Evolutionary conservation across 2,113 vertebrate genomes (phyloP).

Genomic region (Ranitomeya variabilis): DNA sequence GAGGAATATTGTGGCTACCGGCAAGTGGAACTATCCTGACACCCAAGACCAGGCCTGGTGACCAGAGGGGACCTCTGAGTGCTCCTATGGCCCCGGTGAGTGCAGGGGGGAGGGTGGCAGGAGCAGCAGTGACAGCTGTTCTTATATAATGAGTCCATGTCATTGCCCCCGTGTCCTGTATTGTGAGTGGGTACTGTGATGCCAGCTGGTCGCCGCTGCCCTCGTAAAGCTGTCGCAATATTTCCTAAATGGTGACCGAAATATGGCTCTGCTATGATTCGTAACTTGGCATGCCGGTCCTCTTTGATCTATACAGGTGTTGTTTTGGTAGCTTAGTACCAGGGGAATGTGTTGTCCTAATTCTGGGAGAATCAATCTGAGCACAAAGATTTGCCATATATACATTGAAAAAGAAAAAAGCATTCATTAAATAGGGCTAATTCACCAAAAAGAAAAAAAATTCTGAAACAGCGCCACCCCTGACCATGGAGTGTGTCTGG

Average conservation of each 20-base stretch:
- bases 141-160: constrained; percentile 3
- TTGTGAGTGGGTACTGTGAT: neutral
- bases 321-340: neutral
- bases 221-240: neutral
- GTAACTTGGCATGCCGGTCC: neutral
- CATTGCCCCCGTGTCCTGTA: constrained; percentile 1
- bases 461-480: no score
- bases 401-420: neutral
- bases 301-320: neutral
- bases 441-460: no score
- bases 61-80: neutral
- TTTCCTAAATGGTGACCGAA: neutral
- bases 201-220: neutral
- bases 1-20: neutral
- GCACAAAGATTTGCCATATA: neutral
- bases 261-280: neutral
- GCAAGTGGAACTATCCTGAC: neutral
- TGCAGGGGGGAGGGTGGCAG: neutral
- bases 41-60: constrained; percentile 22
- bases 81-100: constrained; percentile 20
- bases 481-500: no score
- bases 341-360: neutral
- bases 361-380: neutral
- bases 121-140: constrained; percentile 1
- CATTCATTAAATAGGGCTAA: no score